phyloP scores from a whole-genome alignment of 2,888 invertebrate genomes.

The Ichneumon xanthorius region DNA sequence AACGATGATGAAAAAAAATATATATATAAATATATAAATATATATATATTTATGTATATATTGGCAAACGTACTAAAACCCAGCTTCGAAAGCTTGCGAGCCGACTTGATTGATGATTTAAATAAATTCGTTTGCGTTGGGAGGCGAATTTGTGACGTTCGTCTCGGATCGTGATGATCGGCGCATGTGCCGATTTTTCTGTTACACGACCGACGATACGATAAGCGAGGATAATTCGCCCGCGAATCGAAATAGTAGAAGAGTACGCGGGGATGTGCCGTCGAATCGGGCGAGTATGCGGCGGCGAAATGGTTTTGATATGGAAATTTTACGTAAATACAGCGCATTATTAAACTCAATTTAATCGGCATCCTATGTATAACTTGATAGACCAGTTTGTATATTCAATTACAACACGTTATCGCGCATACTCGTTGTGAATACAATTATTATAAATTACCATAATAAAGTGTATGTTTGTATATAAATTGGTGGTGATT shows the following conservation, averaged over 20 bases:
- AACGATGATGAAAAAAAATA: conserved; percentile 1
- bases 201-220: not conserved
- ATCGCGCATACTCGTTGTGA: conserved; percentile 79
- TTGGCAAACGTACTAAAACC: not conserved
- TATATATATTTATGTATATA: not conserved
- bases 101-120: conserved; percentile 31
- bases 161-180: conserved; percentile 2
- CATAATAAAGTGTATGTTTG: conserved; percentile 82
- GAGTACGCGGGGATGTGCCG: conserved; percentile 27
- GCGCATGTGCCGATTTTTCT: conserved; percentile 3
- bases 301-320: conserved; percentile 64
- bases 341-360: conserved; percentile 76
- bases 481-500: conserved; percentile 70
- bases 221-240: conserved; percentile 2
- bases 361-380: conserved; percentile 73
- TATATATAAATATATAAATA: not conserved
- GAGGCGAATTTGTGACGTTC: not conserved
- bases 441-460: conserved; percentile 80
- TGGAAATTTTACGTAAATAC: conserved; percentile 70
- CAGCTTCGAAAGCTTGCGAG: conserved; percentile 39
- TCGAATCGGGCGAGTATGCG: conserved; percentile 35
- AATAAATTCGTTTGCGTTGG: conserved; percentile 15
- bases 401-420: conserved; percentile 78
- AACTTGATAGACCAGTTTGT: conserved; percentile 79
- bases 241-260: conserved; percentile 39